Evolutionary conservation across 1,140 invertebrate species (phyloP).

Genomic region (Neuroterus valhalla): DNA sequence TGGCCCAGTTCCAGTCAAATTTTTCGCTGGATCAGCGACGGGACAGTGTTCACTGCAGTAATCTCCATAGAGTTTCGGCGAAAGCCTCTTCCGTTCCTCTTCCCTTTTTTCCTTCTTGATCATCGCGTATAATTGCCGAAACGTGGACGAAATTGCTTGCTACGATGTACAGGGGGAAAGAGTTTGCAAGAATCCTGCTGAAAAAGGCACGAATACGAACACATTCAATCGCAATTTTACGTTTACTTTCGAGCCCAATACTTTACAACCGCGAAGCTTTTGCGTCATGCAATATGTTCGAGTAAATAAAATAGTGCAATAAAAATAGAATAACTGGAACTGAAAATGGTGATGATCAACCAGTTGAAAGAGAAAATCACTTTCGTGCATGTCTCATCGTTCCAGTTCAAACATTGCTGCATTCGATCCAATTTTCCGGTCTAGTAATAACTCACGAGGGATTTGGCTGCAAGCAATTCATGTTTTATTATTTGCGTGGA

Average conservation of each 20-base stretch:
- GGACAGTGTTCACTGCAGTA: constrained; percentile 36
- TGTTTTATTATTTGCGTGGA: not conserved
- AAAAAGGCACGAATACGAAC: constrained; percentile 12
- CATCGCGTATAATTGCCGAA: constrained; percentile 39
- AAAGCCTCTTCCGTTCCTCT: constrained; percentile 17
- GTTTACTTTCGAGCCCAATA: constrained; percentile 6
- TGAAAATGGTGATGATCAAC: not conserved
- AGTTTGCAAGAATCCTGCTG: not conserved
- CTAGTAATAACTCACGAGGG: not conserved
- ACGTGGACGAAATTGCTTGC: constrained; percentile 41
- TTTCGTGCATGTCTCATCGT: no score
- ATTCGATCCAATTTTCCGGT: not conserved
- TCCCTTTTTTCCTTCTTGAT: constrained; percentile 30
- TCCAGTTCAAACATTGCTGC: not conserved
- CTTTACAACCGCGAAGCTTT: not conserved
- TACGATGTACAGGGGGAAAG: constrained; percentile 32
- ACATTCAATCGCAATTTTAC: constrained; percentile 27
- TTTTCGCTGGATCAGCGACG: constrained; percentile 40
- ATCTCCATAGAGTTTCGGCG: constrained; percentile 46
- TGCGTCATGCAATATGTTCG: not conserved
- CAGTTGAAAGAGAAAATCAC: not conserved
- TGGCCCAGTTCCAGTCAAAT: constrained; percentile 47
- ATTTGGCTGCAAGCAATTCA: not conserved
- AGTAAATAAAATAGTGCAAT: constrained; percentile 10
- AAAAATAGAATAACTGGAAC: not conserved